These are phyloP conservation scores for Heliconius hortense DNA, from an alignment of 2,888 invertebrate genomes.

Conservation along the genomic window DNA sequence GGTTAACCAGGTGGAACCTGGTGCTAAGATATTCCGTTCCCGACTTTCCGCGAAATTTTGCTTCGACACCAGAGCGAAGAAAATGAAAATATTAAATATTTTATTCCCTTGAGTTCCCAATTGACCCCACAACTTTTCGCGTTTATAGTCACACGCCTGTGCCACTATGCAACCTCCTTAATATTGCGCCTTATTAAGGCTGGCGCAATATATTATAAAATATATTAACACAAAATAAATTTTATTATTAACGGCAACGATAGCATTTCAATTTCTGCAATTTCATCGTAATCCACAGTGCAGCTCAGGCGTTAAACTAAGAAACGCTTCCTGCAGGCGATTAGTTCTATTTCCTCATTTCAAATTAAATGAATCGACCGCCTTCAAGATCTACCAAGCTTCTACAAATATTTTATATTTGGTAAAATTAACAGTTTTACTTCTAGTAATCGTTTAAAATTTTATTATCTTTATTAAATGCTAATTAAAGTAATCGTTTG, in stretches of 20 bases:
- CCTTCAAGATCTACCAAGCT: constrained; percentile 10
- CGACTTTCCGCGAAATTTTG: too few relatives aligned
- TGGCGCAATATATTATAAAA: too few relatives aligned
- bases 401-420: not conserved
- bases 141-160: too few relatives aligned
- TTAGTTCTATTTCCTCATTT: constrained; percentile 20
- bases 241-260: not conserved
- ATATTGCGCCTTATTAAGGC: too few relatives aligned
- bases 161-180: too few relatives aligned
- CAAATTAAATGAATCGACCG: constrained; percentile 16
- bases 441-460: too few relatives aligned
- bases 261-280: constrained; percentile 21
- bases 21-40: too few relatives aligned
- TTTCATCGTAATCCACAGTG: constrained; percentile 8
- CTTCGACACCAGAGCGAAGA: too few relatives aligned
- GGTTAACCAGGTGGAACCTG: too few relatives aligned
- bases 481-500: not conserved
- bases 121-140: too few relatives aligned
- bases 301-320: constrained; percentile 22
- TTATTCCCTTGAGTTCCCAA: too few relatives aligned
- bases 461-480: not conserved
- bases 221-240: constrained; percentile 2
- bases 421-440: not conserved
- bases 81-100: too few relatives aligned
- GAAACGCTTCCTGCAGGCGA: constrained; percentile 23